Base-by-base conservation (phyloP, 2,888 invertebrate species). In the Pristionchus japonicus region DNA sequence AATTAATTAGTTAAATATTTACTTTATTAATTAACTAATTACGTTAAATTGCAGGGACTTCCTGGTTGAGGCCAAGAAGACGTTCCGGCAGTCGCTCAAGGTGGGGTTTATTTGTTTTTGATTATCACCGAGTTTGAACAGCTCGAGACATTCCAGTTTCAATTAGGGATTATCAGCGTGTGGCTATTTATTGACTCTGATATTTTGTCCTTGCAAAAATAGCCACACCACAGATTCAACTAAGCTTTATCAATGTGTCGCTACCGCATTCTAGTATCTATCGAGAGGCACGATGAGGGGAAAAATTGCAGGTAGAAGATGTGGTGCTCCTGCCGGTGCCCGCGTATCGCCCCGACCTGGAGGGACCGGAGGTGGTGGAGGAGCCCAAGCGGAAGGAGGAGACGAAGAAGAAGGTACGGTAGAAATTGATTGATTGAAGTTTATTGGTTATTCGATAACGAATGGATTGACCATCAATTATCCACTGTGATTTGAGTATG, bases 271-370 rank as follows among this genome's bases (percentile, higher is more conserved):
- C n/a, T n/a, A n/a, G n/a, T n/a, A n/a, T n/a, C n/a, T n/a, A n/a
- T n/a, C n/a, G n/a, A n/a, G n/a, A n/a, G n/a, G n/a, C n/a, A n/a
- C n/a, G n/a, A n/a, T n/a, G n/a, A n/a, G n/a, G n/a, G n/a, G n/a
- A n/a, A n/a, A n/a, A 31, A 2, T 23, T 40, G 1, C 31, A 85
- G 85, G 23, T 64, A 43, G 85, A 57, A 27, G 64, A 61, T n/a
- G 43, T 86, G 52, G 74, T 43, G n/a, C 86, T 47, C 11, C 31
- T 87, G 9, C 87, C 87, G 20, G 37, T 87, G 4, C 87, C 87
- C 20, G 57, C 77, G 23, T 40, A 40, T 43, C 52, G 87, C 34
- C 87, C 77, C 20, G 87, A 87, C 23, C 47, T 87, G 80, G 87
- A 87, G 43, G 87, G 61, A 40, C 27, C 43, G 40, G 77, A 57